phyloP scores from a whole-genome alignment of 2,113 vertebrate genomes.

The Xenotilapia longispinis region DNA sequence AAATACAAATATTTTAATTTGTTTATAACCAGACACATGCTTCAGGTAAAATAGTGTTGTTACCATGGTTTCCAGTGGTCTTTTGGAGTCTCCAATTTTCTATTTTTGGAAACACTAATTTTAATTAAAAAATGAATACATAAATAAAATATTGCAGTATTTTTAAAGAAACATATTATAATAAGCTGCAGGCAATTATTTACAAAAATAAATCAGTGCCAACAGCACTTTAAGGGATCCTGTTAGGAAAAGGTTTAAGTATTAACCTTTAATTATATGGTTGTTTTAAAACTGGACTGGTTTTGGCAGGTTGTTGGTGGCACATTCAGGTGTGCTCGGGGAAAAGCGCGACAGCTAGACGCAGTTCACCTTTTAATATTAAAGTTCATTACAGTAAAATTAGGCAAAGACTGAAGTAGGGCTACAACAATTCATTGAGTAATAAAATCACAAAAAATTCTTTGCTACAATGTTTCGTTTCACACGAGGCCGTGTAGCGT shows the following conservation, averaged over 20 bases:
- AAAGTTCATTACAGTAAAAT: neutral
- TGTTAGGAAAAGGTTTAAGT: neutral
- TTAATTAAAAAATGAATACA: neutral
- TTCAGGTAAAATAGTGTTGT: neutral
- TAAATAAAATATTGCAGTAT: neutral
- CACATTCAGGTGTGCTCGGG: neutral
- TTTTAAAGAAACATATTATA: neutral
- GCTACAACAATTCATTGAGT: neutral
- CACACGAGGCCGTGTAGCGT: neutral
- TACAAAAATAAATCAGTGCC: neutral
- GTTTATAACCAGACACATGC: neutral
- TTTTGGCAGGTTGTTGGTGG: neutral
- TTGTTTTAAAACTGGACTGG: neutral
- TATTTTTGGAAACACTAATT: neutral
- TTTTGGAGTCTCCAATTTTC: neutral
- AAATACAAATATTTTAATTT: neutral
- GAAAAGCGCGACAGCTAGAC: neutral
- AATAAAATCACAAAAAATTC: neutral
- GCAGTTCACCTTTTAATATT: neutral
- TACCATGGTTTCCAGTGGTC: neutral
- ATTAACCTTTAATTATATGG: neutral
- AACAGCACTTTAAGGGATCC: neutral
- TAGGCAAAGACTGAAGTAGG: neutral
- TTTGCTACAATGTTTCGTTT: neutral
- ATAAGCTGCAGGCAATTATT: fast-evolving